Evolutionary conservation across 2,888 invertebrate species (phyloP).

Genomic region (Agrotis segetum): DNA sequence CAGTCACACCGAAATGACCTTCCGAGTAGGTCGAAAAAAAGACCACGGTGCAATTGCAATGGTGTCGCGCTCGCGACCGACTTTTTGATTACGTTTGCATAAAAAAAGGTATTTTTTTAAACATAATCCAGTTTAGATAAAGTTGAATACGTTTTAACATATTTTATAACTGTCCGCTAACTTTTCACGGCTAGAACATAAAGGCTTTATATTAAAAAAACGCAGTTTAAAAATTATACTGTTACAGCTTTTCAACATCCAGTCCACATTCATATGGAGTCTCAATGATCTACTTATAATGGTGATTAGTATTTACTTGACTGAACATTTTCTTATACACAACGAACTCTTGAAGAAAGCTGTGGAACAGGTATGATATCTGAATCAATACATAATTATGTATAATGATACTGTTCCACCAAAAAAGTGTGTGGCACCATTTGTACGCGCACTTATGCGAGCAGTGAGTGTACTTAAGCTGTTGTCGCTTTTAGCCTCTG

Average conservation of each 20-base stretch:
- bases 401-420: too few relatives aligned
- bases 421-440: too few relatives aligned
- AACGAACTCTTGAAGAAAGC: constrained; percentile 77
- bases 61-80: constrained; percentile 6
- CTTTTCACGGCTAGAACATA: not conserved
- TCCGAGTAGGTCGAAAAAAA: constrained; percentile 5
- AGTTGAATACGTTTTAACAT: too few relatives aligned
- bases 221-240: not conserved
- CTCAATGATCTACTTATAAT: constrained; percentile 93
- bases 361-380: constrained; percentile 70
- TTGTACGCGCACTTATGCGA: too few relatives aligned
- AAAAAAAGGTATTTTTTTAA: too few relatives aligned
- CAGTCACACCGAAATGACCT: too few relatives aligned
- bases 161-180: not conserved
- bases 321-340: constrained; percentile 91
- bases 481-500: too few relatives aligned
- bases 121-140: too few relatives aligned
- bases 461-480: too few relatives aligned
- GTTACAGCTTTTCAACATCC: constrained; percentile 74
- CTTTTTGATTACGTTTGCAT: constrained; percentile 6
- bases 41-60: constrained; percentile 30
- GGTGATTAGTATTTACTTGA: constrained; percentile 92
- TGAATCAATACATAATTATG: not conserved
- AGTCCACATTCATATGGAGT: constrained; percentile 93
- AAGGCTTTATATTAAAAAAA: not conserved